Conservation (phyloP, 2,888 invertebrate genomes). For the Torymus auratus region DNA sequence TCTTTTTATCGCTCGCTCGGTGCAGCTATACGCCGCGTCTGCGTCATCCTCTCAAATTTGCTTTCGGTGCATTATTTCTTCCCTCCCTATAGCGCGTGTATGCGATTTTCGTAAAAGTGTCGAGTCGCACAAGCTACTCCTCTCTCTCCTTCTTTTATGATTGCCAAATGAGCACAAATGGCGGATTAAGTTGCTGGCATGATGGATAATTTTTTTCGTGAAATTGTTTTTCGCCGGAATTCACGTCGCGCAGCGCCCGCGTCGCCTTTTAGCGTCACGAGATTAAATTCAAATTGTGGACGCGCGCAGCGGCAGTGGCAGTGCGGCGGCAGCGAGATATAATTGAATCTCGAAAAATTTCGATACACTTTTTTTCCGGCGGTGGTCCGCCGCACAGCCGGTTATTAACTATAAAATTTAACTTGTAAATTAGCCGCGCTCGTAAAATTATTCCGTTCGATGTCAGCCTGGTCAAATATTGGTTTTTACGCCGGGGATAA, state of each 20-base stretch:
- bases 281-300: conserved; percentile 45
- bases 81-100: too few species aligned
- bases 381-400: not conserved
- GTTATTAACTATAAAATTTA: conserved; percentile 47
- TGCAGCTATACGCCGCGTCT: not conserved
- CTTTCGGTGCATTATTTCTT: conserved; percentile 7
- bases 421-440: conserved; percentile 43
- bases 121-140: not conserved
- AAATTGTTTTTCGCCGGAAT: conserved; percentile 25
- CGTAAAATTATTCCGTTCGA: conserved; percentile 34
- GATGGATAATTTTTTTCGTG: conserved; percentile 18
- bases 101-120: conserved; percentile 35
- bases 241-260: not conserved
- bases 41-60: conserved; percentile 15
- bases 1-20: conserved; percentile 22
- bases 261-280: conserved; percentile 4
- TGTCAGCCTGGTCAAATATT: conserved; percentile 33
- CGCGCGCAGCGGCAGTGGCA: too few species aligned
- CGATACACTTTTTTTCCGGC: not conserved
- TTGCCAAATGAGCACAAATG: conserved; percentile 33
- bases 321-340: not conserved
- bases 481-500: conserved; percentile 32
- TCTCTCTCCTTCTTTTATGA: conserved; percentile 24
- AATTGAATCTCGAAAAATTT: conserved; percentile 38
- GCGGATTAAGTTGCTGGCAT: conserved; percentile 31